A percentile compares a stretch with the other conserved stretches of the same genome.
These are phyloP conservation scores for Ganaspis sp. DNA, from an alignment of 1,140 invertebrate species.

Conservation along the genomic window DNA sequence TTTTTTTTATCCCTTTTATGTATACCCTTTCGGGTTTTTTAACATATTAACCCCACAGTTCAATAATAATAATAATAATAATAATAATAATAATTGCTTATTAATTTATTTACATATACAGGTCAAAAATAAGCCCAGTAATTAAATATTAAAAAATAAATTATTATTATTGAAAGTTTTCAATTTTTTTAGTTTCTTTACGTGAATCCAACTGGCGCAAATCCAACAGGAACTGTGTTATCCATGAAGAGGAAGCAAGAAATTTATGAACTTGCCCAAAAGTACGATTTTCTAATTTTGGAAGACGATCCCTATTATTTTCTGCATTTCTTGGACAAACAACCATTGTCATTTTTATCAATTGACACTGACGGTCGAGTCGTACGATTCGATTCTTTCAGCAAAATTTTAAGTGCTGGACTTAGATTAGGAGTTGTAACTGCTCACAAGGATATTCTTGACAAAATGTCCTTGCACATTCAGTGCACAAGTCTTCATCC, in stretches of 20 bases:
- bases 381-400: constrained; percentile 81
- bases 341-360: constrained; percentile 78
- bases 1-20: neutral
- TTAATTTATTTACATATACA: too few species aligned
- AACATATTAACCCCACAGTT: too few species aligned
- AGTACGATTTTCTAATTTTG: constrained; percentile 80
- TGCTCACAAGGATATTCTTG: constrained; percentile 73
- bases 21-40: too few species aligned
- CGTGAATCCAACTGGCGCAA: constrained; percentile 80
- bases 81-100: too few species aligned
- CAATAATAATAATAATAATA: too few species aligned
- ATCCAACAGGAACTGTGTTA: constrained; percentile 79
- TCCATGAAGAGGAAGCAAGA: constrained; percentile 74
- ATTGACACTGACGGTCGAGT: constrained; percentile 81
- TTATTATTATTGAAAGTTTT: constrained; percentile 4
- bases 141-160: too few species aligned
- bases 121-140: too few species aligned
- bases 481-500: constrained; percentile 77
- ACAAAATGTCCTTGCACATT: constrained; percentile 73
- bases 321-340: constrained; percentile 77
- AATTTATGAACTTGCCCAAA: constrained; percentile 78
- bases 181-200: constrained; percentile 76
- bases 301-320: constrained; percentile 83
- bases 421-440: constrained; percentile 78
- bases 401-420: constrained; percentile 79